These are phyloP conservation scores for Carlito syrichta DNA, from an alignment of 2,113 vertebrate genomes.

Conservation along the genomic window DNA sequence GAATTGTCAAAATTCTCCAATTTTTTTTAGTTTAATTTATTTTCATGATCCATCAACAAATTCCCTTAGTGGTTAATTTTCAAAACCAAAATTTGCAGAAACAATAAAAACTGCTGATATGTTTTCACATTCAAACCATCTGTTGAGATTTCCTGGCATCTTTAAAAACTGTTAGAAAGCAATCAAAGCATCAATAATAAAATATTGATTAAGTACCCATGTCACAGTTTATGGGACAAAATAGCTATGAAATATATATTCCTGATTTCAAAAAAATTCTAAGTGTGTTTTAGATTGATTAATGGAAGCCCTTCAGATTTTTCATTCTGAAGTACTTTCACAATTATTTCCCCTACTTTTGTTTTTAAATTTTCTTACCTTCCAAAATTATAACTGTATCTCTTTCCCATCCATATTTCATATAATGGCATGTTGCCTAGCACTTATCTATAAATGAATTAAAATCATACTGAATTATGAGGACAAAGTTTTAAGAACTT, in stretches of 20 bases:
- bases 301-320: not conserved
- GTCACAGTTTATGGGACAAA: not conserved
- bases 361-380: not conserved
- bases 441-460: conserved; percentile 55
- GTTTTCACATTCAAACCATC: not conserved
- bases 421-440: not conserved
- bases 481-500: conserved; percentile 13
- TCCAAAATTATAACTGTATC: not conserved
- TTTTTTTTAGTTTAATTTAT: not conserved
- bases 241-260: not conserved
- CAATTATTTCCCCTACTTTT: not conserved
- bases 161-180: not conserved
- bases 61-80: not conserved
- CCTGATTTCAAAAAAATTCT: not conserved
- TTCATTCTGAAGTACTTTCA: not conserved
- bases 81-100: not conserved
- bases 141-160: not conserved
- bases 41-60: not conserved
- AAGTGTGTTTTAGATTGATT: not conserved
- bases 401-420: conserved; percentile 25
- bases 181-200: not conserved
- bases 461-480: conserved; percentile 41
- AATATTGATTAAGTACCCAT: not conserved
- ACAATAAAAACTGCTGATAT: not conserved
- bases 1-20: not conserved